These are phyloP conservation scores for Conchocele bisecta DNA, from an alignment of 2,888 invertebrate genomes.

Conservation along the genomic window DNA sequence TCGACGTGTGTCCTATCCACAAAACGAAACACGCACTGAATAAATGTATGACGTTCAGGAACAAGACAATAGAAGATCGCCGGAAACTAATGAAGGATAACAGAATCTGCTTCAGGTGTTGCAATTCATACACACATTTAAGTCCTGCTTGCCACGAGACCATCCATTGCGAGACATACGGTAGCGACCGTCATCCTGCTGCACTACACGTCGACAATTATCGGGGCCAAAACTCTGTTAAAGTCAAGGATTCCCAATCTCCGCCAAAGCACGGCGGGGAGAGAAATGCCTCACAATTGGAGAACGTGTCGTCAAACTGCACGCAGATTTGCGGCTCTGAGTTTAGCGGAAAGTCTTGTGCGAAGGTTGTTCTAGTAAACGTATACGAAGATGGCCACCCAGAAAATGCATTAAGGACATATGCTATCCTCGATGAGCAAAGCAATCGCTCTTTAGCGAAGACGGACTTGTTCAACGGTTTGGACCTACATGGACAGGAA, in stretches of 20 bases:
- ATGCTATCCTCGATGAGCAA: constrained; percentile 24
- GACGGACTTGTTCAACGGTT: constrained; percentile 16
- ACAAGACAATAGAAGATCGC: constrained; percentile 22
- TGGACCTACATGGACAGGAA: background rate
- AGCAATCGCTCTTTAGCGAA: constrained; percentile 24
- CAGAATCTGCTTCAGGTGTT: constrained; percentile 45
- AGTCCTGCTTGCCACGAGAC: constrained; percentile 16
- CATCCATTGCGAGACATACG: constrained; percentile 39
- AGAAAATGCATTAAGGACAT: constrained; percentile 16
- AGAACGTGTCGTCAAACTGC: background rate
- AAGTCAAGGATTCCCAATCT: background rate
- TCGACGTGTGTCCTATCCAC: constrained; percentile 22
- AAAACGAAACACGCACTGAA: constrained; percentile 26
- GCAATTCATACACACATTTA: constrained; percentile 24
- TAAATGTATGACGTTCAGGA: constrained; percentile 25
- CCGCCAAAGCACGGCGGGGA: background rate
- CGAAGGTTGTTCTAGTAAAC: constrained; percentile 1
- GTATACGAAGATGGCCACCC: constrained; percentile 8
- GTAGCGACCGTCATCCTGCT: constrained; percentile 30
- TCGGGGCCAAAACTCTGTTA: too few relatives aligned
- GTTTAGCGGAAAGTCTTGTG: constrained; percentile 5
- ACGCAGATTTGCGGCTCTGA: constrained; percentile 16
- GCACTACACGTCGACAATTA: constrained; percentile 25
- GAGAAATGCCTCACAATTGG: background rate
- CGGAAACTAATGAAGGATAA: constrained; percentile 26